Conservation (phyloP, 2,797 vertebrate species). For the Pantherophis vulpinus region DNA sequence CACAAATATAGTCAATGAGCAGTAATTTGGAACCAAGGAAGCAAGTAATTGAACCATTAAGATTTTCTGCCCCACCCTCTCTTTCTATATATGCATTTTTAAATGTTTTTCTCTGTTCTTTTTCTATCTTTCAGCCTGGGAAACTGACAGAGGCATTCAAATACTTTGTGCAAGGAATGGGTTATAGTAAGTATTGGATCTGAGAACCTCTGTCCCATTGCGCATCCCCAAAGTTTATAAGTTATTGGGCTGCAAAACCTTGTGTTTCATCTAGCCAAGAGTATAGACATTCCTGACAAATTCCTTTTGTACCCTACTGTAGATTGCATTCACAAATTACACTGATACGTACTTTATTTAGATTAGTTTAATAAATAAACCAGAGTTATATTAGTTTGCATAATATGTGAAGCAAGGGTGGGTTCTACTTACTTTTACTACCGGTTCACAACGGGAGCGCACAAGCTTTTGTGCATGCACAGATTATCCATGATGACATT, state of each 20-base stretch:
- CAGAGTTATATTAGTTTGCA: background rate
- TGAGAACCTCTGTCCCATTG: background rate
- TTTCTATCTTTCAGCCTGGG: slow-evolving; percentile 75
- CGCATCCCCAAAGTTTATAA: background rate
- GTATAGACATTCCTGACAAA: background rate
- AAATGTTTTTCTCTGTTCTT: background rate
- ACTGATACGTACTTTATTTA: background rate
- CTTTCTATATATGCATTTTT: background rate
- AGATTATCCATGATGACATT: no score
- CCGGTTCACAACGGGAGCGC: no score
- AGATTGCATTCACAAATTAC: background rate
- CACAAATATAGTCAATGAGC: no score
- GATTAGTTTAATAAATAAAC: background rate
- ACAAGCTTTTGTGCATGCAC: no score
- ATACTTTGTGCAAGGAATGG: slow-evolving; percentile 93
- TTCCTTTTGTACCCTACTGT: background rate
- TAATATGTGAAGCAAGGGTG: background rate
- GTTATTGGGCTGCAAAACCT: background rate
- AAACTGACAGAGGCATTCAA: slow-evolving; percentile 91
- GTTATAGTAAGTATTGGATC: slow-evolving; percentile 86
- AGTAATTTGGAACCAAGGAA: background rate
- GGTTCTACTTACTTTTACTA: no score
- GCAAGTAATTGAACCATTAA: background rate
- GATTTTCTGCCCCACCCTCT: background rate
- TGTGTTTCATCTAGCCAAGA: background rate